A percentile compares a stretch with the other conserved stretches of the same genome.
These are phyloP conservation scores for Diaphora mendica DNA, from an alignment of 2,888 invertebrate genomes.

Conservation along the genomic window DNA sequence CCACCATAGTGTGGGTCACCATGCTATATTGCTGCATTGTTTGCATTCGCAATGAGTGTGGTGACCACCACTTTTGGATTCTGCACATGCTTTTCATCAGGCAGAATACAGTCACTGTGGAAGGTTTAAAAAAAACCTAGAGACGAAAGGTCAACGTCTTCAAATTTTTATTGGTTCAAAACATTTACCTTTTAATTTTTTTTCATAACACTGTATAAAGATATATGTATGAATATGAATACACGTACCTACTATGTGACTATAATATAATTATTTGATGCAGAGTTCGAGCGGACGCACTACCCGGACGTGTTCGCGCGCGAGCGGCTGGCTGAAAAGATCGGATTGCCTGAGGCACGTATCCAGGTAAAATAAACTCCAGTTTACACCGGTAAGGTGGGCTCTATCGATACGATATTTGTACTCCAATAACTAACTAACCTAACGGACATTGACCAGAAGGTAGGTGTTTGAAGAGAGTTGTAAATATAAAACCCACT, in stretches of 20 bases:
- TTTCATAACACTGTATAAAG: background rate
- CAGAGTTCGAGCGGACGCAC: constrained; percentile 99
- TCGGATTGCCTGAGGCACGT: constrained; percentile 99
- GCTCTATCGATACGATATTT: constrained; percentile 61
- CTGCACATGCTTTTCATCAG: too few relatives aligned
- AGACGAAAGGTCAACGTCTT: background rate
- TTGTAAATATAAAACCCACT: background rate
- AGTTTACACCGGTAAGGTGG: constrained; percentile 80
- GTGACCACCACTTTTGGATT: too few relatives aligned
- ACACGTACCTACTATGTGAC: background rate
- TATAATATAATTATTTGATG: constrained; percentile 32
- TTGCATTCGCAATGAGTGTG: too few relatives aligned
- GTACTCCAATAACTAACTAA: constrained; percentile 49
- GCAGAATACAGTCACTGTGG: too few relatives aligned
- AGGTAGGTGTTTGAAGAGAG: background rate
- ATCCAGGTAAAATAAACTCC: constrained; percentile 96
- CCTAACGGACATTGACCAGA: constrained; percentile 6
- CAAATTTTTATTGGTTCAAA: background rate
- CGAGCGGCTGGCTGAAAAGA: constrained; percentile 98
- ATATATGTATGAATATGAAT: background rate
- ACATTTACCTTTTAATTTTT: background rate
- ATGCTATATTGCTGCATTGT: too few relatives aligned
- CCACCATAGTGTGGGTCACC: too few relatives aligned
- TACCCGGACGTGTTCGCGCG: constrained; percentile 99
- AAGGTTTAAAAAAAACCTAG: too few relatives aligned